These are phyloP conservation scores for Ephialtes manifestator DNA, from an alignment of 2,888 invertebrate genomes.

Conservation along the genomic window DNA sequence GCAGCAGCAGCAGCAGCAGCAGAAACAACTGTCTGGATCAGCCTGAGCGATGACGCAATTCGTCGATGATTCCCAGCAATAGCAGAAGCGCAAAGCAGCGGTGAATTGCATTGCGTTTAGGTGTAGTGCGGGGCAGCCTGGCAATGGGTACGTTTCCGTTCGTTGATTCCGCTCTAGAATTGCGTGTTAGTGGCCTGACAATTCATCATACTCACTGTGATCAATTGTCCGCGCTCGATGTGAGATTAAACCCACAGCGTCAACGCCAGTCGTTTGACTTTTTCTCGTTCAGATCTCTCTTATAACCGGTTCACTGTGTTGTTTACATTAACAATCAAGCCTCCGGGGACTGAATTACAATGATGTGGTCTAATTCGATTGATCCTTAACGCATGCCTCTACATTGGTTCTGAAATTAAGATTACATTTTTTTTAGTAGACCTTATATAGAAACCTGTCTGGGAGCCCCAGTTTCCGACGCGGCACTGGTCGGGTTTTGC, in stretches of 20 bases:
- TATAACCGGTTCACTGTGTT: neutral
- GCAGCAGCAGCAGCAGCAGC: neutral
- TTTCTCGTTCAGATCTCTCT: slow-evolving; percentile 1
- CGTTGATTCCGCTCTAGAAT: slow-evolving; percentile 33
- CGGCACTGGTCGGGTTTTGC: too few relatives aligned
- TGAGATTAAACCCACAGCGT: neutral
- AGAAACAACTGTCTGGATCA: slow-evolving; percentile 36
- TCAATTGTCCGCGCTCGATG: slow-evolving; percentile 24
- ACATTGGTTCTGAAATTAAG: neutral
- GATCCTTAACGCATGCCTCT: neutral
- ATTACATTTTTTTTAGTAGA: neutral
- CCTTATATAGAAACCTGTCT: too few relatives aligned
- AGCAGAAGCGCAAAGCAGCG: neutral
- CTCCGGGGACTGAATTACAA: neutral
- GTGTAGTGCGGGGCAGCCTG: neutral
- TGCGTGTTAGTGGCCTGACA: slow-evolving; percentile 48
- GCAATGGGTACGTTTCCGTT: slow-evolving; percentile 48
- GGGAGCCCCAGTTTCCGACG: too few relatives aligned
- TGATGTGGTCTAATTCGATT: neutral
- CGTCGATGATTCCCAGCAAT: slow-evolving; percentile 17
- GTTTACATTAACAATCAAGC: neutral
- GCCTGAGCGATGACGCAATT: slow-evolving; percentile 46
- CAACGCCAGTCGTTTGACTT: neutral
- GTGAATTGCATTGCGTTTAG: slow-evolving; percentile 6
- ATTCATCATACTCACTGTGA: slow-evolving; percentile 40